Base-by-base conservation (phyloP, 2,797 vertebrate genomes). In the Cynopterus sphinx region DNA sequence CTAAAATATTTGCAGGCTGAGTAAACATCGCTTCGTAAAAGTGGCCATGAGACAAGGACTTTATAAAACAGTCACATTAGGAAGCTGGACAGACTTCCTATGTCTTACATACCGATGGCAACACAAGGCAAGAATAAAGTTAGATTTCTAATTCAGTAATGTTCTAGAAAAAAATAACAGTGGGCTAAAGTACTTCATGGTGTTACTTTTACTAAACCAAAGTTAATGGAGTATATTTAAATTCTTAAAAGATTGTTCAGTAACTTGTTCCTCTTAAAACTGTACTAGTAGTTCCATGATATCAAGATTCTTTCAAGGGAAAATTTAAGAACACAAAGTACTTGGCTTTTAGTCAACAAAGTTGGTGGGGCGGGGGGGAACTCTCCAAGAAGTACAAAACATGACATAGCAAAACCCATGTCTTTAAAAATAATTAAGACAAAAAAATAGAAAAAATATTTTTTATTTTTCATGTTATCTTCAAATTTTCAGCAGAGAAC, bases 331-430 rank as follows among this genome's bases (percentile, higher is more conserved):
- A 91, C 46, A 55, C 61, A 75, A 36, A 81, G 36, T 93, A 70
- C 61, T 93, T 91, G 49, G 49, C 55, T 86, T 91, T 86, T 87
- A 46, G 36, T 89, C 57, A 71, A 89, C 31, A 71, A 28, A 85
- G 36, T 71, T 75, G 57, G 41, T 28, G 57, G 43, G 24, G 9
- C 43, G 3, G 10, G 11, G 8, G 2, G 43, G 12, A 31, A 90
- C 12, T 71, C 43, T 90, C 31, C 53, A 89, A 82, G 61, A 41
- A 26, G 55, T 67, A 28, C 19, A 67, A 90, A 91, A 71, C 49
- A 83, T 67, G 16, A 39, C 24, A 67, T 53, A 41, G 19, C 84
- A 91, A 88, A 85, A 55, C 28, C 33, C 26, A 68, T 3, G 16
- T 36, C n/a, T 85, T 87, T 53, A 49, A 86, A 94, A 77, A 74